A percentile compares a stretch with the other conserved stretches of the same genome.
phyloP scores from a whole-genome alignment of 2,113 vertebrate genomes.

The Pituophis catenifer region DNA sequence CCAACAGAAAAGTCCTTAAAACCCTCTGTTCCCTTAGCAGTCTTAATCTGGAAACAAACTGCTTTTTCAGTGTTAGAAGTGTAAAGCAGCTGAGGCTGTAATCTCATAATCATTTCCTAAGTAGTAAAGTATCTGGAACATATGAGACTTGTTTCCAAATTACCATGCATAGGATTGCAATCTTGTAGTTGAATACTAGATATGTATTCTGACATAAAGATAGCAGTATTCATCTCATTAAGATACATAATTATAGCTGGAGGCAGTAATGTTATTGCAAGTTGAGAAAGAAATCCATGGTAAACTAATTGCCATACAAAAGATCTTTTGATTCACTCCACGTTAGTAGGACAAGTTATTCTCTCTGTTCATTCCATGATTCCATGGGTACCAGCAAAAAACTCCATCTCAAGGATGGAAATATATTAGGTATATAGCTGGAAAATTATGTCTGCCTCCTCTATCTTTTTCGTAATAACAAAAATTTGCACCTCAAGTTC shows the following conservation, averaged over 20 bases:
- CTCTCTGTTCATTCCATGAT: not conserved
- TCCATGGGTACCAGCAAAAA: not conserved
- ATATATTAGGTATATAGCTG: not conserved
- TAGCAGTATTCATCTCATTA: not conserved
- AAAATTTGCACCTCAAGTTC: not conserved
- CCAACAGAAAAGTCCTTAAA: conserved; percentile 38
- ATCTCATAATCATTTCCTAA: not conserved
- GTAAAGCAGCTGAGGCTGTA: not conserved
- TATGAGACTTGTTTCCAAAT: not conserved
- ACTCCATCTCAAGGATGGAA: not conserved
- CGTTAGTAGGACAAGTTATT: not conserved
- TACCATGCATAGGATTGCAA: not conserved
- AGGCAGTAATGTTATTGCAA: not conserved
- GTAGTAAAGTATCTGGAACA: not conserved
- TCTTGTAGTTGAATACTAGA: not conserved
- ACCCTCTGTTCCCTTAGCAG: not conserved
- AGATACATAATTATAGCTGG: not conserved
- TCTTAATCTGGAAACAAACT: conserved; percentile 10
- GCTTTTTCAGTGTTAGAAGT: not conserved
- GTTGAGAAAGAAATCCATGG: not conserved
- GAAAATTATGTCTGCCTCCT: not conserved
- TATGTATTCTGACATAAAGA: not conserved
- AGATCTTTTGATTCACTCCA: not conserved
- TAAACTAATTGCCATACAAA: not conserved
- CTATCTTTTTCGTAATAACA: not conserved